Evolutionary conservation across 2,888 invertebrate genomes (phyloP), one percentile per base, ranked within the genome.

Genomic region (Nephrotoma flavescens): DNA sequence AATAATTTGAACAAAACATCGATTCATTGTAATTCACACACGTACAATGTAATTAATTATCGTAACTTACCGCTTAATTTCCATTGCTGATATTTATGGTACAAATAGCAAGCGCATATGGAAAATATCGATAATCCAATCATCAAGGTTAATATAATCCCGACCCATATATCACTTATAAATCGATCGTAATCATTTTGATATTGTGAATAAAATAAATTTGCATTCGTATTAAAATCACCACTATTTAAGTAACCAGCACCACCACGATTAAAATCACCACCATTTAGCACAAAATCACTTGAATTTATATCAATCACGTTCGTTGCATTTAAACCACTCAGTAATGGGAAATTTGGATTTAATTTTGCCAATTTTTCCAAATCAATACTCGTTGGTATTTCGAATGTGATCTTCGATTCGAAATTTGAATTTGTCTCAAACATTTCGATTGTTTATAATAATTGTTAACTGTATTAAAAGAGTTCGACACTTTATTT

Each of bases 81-180:
- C 94, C 94, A 94, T 88, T 94, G 93, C 88, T 94, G 93, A 90
- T 94, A 94, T 89, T 94, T 94, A 90, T 94, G 94, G 89, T 94
- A 94, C 83, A 94, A 90, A 88, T 94, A 92, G 90, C 94, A 94
- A 88, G 94, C 93, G 89, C 94, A 94, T 90, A 94, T 93, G 89
- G 94, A 94, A 89, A 94, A 94, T 83, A 94, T 92, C 91, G 94
- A 93, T 88, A 93, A 93, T 83, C 94, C 91, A 87, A 94, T 92
- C 91, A 94, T 93, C 86, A 94, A 90, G 15, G 94, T 93, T 86
- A 94, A 90, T 45, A 94, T 93, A 87, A 94, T 92, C 41, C 94
- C 94, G 87, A 94, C 93, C 94, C 94, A 94, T 71, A 94, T 93
- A 89, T 94, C 94, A 87, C 94, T 93, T 90, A 94, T 91, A 89